Base-by-base conservation (phyloP, 2,888 invertebrate species). In the Acrocyrtus sp. region DNA sequence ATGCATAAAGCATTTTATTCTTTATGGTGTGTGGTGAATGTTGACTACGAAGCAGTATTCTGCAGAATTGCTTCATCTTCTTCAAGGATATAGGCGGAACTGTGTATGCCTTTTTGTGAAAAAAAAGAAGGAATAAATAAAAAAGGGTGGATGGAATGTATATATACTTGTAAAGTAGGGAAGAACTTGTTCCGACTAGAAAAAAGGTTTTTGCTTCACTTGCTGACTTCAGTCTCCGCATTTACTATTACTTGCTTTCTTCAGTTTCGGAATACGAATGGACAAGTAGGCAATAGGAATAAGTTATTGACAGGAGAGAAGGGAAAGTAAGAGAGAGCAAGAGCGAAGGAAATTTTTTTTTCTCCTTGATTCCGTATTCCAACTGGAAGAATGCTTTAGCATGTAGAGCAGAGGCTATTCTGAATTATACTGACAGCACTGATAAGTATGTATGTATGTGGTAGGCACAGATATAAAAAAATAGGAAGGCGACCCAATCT, bases 401-500 rank as follows among this genome's bases (percentile, higher is more conserved):
- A 61, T 61, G 50, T 48, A 61, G n/a, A n/a, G n/a, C 61, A 60
- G 47, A 41, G 56, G 39, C 48, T 68, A 57, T 68, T 41, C 60
- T 60, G 67, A 68, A 66, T 57, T 66, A 66, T 66, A 66, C 56
- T 48, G 60, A 61, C 48, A 66, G 53, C 34, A 43, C 34, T 26
- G 27, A 51, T 39, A 57, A 19, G 17, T 19, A 39, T 19, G 67
- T 68, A 74, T 74, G 68, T 72, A 63, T 65, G 63, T 61, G 75
- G 67, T 72, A 66, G 45, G 48, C 57, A n/a, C n/a, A n/a, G n/a
- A n/a, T n/a, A n/a, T n/a, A n/a, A n/a, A n/a, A n/a, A n/a, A n/a
- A n/a, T n/a, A n/a, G n/a, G 67, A 72, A 72, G 72, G 68, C 60
- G 68, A 72, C 75, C 75, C 75, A 65, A 72, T 60, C 53, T 58